phyloP scores from a whole-genome alignment of 2,888 invertebrate genomes.

The Dusona sp. region DNA sequence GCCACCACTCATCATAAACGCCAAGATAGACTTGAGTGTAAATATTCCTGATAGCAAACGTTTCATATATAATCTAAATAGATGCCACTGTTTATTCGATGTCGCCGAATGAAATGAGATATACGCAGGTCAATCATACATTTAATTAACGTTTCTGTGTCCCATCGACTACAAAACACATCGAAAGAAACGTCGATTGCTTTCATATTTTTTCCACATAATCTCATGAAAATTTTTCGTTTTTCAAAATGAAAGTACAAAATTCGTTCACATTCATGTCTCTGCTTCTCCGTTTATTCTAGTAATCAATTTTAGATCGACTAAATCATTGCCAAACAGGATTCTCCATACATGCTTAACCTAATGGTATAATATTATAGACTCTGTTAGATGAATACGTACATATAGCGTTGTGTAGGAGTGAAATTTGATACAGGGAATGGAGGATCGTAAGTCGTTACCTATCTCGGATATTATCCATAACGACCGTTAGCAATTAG shows the following conservation, averaged over 20 bases:
- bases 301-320: too few relatives aligned
- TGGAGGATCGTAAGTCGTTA: conserved; percentile 44
- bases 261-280: background rate
- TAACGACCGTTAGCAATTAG: conserved; percentile 72
- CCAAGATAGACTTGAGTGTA: background rate
- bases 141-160: background rate
- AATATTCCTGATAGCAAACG: conserved; percentile 4
- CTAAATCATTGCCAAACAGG: too few relatives aligned
- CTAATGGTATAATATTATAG: background rate
- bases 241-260: background rate
- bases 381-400: background rate
- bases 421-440: conserved; percentile 25
- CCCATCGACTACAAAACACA: background rate
- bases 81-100: background rate
- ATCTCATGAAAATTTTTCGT: background rate
- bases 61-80: background rate
- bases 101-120: background rate
- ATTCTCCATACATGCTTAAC: too few relatives aligned
- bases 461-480: conserved; percentile 56
- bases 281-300: too few relatives aligned
- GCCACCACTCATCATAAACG: background rate
- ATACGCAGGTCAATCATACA: background rate
- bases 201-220: background rate
- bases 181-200: background rate
- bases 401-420: background rate